These are phyloP conservation scores for Eciton burchellii DNA, from an alignment of 1,140 invertebrate genomes.

Conservation along the genomic window DNA sequence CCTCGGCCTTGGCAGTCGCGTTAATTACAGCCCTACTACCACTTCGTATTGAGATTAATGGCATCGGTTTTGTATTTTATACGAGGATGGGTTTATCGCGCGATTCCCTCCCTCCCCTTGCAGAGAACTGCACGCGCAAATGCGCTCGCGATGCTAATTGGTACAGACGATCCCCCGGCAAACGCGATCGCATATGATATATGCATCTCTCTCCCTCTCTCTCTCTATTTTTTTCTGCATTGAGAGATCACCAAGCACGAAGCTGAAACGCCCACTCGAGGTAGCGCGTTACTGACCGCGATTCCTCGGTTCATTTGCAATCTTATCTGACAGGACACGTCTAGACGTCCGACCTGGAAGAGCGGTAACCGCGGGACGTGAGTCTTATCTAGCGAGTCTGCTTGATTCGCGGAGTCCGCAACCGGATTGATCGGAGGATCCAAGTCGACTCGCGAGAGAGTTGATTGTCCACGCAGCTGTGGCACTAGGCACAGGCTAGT, in stretches of 20 bases:
- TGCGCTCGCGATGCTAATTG: conserved; percentile 65
- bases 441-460: not conserved
- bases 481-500: not conserved
- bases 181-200: not conserved
- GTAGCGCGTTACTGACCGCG: conserved; percentile 15
- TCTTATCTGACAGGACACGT: not conserved
- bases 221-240: too few relatives aligned
- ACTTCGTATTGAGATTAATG: conserved; percentile 74
- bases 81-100: conserved; percentile 69
- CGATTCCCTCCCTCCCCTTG: conserved; percentile 48
- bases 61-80: conserved; percentile 71
- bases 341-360: not conserved
- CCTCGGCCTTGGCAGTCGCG: conserved; percentile 64
- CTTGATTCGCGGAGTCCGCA: too few relatives aligned
- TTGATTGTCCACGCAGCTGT: too few relatives aligned
- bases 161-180: conserved; percentile 66
- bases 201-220: not conserved
- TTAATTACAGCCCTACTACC: conserved; percentile 71
- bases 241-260: too few relatives aligned
- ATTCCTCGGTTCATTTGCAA: conserved; percentile 26
- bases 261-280: too few relatives aligned
- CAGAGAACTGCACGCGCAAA: conserved; percentile 54
- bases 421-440: not conserved
- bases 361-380: not conserved
- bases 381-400: not conserved